These are phyloP conservation scores for Zosterops japonicus DNA, from an alignment of 2,113 vertebrate genomes.

Conservation along the genomic window DNA sequence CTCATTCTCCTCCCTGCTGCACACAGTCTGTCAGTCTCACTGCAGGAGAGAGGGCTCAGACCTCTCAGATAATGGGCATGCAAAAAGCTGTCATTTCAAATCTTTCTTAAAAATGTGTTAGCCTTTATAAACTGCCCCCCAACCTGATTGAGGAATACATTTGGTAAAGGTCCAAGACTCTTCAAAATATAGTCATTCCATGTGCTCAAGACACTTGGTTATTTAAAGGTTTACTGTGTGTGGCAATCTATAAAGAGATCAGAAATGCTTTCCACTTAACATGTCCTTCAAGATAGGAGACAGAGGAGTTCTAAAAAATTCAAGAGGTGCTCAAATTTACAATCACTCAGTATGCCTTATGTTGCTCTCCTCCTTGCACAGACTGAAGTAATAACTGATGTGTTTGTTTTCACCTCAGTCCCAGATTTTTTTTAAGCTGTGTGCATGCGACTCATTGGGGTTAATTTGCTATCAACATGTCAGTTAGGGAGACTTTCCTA, in stretches of 20 bases:
- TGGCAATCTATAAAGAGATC: not conserved
- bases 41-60: not conserved
- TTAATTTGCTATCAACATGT: not conserved
- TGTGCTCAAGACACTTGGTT: not conserved
- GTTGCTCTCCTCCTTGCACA: not conserved
- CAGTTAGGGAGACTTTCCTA: not conserved
- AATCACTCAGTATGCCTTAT: not conserved
- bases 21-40: not conserved
- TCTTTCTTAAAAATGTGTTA: constrained; percentile 5
- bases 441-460: not conserved
- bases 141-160: constrained; percentile 20
- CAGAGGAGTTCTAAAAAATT: constrained; percentile 5
- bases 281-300: not conserved
- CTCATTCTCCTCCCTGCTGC: not conserved
- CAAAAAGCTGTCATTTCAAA: constrained; percentile 42
- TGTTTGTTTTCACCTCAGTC: not conserved
- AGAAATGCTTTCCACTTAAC: not conserved
- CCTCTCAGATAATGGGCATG: constrained; percentile 10
- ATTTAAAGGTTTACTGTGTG: constrained; percentile 18
- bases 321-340: not conserved
- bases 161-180: constrained; percentile 43
- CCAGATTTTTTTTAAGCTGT: not conserved
- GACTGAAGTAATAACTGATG: not conserved
- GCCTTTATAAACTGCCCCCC: not conserved
- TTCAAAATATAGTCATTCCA: not conserved